Conservation (phyloP, 2,797 vertebrate species). For the Rhinatrema bivittatum region DNA sequence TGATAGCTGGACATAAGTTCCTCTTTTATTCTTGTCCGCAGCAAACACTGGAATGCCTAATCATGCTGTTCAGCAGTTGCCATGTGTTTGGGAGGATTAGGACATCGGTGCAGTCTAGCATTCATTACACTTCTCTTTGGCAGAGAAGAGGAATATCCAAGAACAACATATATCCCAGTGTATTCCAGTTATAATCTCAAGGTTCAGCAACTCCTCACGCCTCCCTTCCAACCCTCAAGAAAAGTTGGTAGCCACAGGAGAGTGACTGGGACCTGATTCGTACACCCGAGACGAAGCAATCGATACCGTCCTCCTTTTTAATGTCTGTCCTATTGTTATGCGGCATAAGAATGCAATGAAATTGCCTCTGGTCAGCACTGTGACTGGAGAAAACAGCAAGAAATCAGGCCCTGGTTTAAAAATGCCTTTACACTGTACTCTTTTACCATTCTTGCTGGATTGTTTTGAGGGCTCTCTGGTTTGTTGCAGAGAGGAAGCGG, state of each 20-base stretch:
- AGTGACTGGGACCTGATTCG: slow-evolving; percentile 1
- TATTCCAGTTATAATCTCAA: slow-evolving; percentile 21
- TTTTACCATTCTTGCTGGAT: too few species aligned
- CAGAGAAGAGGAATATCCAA: neutral
- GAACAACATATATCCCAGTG: slow-evolving; percentile 17
- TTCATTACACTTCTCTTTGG: slow-evolving; percentile 7
- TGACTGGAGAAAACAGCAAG: neutral
- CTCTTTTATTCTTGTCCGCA: too few species aligned
- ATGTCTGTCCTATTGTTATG: neutral
- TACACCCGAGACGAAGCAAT: neutral
- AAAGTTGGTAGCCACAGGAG: slow-evolving; percentile 9
- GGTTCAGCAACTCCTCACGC: slow-evolving; percentile 9
- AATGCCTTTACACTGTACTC: neutral
- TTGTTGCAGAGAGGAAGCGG: too few species aligned
- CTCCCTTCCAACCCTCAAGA: slow-evolving; percentile 3
- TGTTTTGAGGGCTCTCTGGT: too few species aligned
- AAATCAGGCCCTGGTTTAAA: neutral
- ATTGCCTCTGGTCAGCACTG: neutral
- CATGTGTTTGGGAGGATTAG: slow-evolving; percentile 19
- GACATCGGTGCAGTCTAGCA: slow-evolving; percentile 11
- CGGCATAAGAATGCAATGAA: neutral
- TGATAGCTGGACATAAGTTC: too few species aligned
- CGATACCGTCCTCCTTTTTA: slow-evolving; percentile 1
- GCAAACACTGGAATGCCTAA: slow-evolving; percentile 13
- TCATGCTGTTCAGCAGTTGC: neutral